Percentiles rank a stretch among this genome's conserved stretches.
phyloP scores from a whole-genome alignment of 1,140 invertebrate species.

The Bombyx mandarina region DNA sequence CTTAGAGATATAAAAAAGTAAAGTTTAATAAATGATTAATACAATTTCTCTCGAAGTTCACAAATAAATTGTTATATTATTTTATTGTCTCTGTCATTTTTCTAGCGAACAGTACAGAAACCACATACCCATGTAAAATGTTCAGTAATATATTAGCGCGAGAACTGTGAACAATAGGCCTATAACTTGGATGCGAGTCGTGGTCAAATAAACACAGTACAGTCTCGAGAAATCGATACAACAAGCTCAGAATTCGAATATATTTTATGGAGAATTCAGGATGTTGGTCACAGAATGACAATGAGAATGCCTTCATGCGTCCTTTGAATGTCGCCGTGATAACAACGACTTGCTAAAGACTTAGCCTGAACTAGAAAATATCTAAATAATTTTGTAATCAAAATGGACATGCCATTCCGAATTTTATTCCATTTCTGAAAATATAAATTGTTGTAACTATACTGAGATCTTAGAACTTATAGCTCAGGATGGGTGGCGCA shows the following conservation, averaged over 20 bases:
- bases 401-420: too few species aligned
- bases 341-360: too few species aligned
- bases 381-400: too few species aligned
- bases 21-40: too few species aligned
- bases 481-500: too few species aligned
- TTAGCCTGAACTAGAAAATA: too few species aligned
- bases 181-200: constrained; percentile 9
- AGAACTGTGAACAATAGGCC: constrained; percentile 12
- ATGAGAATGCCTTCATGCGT: not conserved
- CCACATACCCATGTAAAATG: not conserved
- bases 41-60: too few species aligned
- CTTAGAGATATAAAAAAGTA: too few species aligned
- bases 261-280: not conserved
- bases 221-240: constrained; percentile 5
- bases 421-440: too few species aligned
- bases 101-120: not conserved
- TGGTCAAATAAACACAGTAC: constrained; percentile 5
- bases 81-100: not conserved
- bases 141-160: constrained; percentile 10
- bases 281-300: not conserved
- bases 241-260: not conserved
- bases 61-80: not conserved
- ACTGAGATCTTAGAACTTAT: too few species aligned
- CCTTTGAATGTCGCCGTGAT: too few species aligned
- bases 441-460: too few species aligned